Conservation (phyloP, 2,797 vertebrate species). For the Lutjanus argentimaculatus region DNA sequence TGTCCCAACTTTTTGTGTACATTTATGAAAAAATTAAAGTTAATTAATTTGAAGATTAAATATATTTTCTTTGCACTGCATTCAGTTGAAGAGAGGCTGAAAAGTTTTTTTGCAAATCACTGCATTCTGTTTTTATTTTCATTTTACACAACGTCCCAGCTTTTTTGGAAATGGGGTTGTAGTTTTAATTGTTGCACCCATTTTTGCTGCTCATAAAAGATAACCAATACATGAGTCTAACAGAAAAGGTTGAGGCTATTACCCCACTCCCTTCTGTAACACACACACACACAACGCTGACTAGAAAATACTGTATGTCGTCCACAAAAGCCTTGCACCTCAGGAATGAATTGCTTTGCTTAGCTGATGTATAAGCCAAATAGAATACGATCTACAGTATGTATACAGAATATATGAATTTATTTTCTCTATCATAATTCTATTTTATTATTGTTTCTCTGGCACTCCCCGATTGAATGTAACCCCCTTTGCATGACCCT, state of each 20-base stretch:
- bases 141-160: too few species aligned
- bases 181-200: neutral
- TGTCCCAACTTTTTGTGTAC: too few species aligned
- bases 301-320: constrained; percentile 4
- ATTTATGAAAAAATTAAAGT: too few species aligned
- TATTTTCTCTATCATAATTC: constrained; percentile 83
- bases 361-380: constrained; percentile 74
- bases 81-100: too few species aligned
- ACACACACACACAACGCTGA: constrained; percentile 10
- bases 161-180: too few species aligned
- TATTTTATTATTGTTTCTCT: constrained; percentile 83
- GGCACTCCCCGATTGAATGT: constrained; percentile 72
- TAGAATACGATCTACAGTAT: constrained; percentile 54
- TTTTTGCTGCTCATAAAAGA: constrained; percentile 24
- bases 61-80: too few species aligned
- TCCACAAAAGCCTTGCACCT: constrained; percentile 72
- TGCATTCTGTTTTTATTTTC: too few species aligned
- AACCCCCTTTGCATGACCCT: constrained; percentile 62
- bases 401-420: constrained; percentile 74
- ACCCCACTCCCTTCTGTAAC: constrained; percentile 1
- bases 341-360: constrained; percentile 80
- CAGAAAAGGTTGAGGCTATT: constrained; percentile 12
- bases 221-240: neutral
- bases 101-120: too few species aligned
- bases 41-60: too few species aligned